Evolutionary conservation across 2,888 invertebrate species (phyloP), one percentile per base, ranked within the genome.

Genomic region (Strigamia transsilvanica): DNA sequence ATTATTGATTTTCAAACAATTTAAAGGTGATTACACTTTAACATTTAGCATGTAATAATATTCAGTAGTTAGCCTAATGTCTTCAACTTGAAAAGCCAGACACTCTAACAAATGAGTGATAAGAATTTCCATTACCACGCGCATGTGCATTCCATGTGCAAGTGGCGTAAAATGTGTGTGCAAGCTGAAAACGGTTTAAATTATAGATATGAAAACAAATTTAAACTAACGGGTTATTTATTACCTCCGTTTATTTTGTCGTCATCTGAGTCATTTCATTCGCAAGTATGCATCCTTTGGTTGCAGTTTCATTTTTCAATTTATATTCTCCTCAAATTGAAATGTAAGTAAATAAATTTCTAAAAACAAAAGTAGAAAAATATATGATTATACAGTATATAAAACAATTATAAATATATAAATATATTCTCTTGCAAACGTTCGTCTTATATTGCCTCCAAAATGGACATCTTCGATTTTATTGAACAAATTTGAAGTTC

Each of bases 51-150:
- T 56, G 56, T 56, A 56, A 56, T 56, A 56, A 56, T 18, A 56
- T n/a, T 56, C 56, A 73, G 73, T 73, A 73, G 73, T 73, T 73
- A 73, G 32, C 32, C 27, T 32, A 73, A 73, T 73, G 32, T 73
- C 73, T 73, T 73, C 73, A 73, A 73, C 73, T 73, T 73, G 73
- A 73, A 73, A 66, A 73, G 73, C 73, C 73, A 73, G 73, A 27
- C 73, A 73, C 73, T 73, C 73, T 73, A 73, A 73, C 73, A 73
- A 73, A 73, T 73, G 73, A 73, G 73, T 73, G 73, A 73, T 73
- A 73, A 73, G 73, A 32, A 73, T 73, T 73, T 73, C 73, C 73
- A 73, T 73, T 73, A 73, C 73, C 73, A 73, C 32, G 27, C 73
- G 73, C 73, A 73, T 73, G 32, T 73, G 73, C 73, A 73, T 73